Evolutionary conservation across 2,888 invertebrate species (phyloP).

Genomic region (Dicyrtomina minuta): DNA sequence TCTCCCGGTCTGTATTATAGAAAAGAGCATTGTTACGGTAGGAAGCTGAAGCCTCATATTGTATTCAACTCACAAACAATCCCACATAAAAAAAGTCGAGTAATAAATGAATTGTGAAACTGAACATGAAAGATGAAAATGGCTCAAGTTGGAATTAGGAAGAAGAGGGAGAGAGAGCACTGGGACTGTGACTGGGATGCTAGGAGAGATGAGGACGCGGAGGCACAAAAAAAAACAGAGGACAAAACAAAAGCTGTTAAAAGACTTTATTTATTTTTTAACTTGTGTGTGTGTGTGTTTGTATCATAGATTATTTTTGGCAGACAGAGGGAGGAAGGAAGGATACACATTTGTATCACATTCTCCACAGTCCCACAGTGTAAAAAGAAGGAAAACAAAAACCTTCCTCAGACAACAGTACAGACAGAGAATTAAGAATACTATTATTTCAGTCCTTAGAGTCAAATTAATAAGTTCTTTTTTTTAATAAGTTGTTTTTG

Average conservation of each 20-base stretch:
- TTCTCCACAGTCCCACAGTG: no score
- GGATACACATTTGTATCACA: neutral
- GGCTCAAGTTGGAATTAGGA: conserved; percentile 4
- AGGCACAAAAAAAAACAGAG: neutral
- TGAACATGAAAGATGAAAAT: conserved; percentile 11
- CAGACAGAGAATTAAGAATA: no score
- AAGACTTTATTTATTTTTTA: conserved; percentile 15
- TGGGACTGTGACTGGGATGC: neutral
- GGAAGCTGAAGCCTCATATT: conserved; percentile 4
- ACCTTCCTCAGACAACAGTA: no score
- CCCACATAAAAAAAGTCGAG: conserved; percentile 8
- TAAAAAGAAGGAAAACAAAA: no score
- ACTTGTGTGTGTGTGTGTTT: neutral
- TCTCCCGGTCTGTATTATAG: neutral
- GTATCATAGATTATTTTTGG: conserved; percentile 13
- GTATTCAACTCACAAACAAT: conserved; percentile 16
- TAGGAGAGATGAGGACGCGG: neutral
- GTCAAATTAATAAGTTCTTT: no score
- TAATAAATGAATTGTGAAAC: conserved; percentile 19
- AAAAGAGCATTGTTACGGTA: neutral
- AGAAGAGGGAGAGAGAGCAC: neutral
- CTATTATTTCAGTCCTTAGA: no score
- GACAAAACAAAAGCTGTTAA: conserved; percentile 11
- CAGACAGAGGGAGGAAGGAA: conserved; percentile 5
- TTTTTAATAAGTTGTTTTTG: no score